Evolutionary conservation across 2,797 vertebrate genomes (phyloP), one percentile per base, ranked within the genome.

Genomic region (Linurgus olivaceus): DNA sequence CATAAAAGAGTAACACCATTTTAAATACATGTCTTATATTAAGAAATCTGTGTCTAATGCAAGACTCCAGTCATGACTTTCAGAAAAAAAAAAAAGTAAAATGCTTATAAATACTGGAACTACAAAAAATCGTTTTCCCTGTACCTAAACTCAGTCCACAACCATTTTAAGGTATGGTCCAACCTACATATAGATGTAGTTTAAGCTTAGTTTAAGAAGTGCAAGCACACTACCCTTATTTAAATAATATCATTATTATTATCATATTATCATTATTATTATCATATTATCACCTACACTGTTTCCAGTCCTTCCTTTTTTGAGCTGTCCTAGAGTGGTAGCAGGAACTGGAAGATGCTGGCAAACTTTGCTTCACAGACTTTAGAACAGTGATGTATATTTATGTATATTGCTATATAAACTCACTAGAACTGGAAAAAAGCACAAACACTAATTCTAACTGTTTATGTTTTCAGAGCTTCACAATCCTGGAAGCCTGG

Each of bases 371-470:
- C 72, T 94, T 95, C 81, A 90, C 7, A 77, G 65, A 79, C 85
- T 92, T 94, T 72, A 94, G 72, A 96, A 87, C 66, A 95, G 91
- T 45, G 8, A 82, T 82, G 51, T 31, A 50, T 90, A 50, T 87
- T 88, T 91, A 80, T 44, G 58, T 86, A 92, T 86, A 91, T 10
- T 70, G 40, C 44, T 92, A 47, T 57, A 82, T 73, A 92, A 96
- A 82, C 17, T 90, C 92, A 96, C 67, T 86, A 82, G 63, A 91
- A 72, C 86, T 93, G 68, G 91, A 94, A 94, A 91, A 93, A 95
- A 78, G 47, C 66, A 94, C 85, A 79, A 94, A 91, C 6, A 26
- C 44, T 61, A 94, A 70, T 88, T 63, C 74, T 93, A 91, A 95
- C 90, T 76, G 48, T 42, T 74, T 50, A 65, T 16, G 47, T 75